phyloP scores from a whole-genome alignment of 2,113 vertebrate species.

The Enhydra lutris region DNA sequence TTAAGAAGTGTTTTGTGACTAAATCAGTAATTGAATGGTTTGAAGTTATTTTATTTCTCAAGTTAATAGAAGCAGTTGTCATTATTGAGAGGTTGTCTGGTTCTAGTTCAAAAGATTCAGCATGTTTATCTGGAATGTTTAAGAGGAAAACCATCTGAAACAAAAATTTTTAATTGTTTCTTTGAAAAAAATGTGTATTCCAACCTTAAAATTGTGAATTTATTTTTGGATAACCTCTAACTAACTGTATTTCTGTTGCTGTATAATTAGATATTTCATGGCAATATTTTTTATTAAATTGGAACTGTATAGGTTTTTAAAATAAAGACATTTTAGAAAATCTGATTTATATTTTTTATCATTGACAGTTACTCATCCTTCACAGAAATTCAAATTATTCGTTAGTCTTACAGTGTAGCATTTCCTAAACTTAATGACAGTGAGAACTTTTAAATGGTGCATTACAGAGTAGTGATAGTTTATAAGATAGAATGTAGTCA shows the following conservation, averaged over 20 bases:
- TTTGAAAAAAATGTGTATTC: constrained; percentile 45
- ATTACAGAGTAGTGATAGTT: not conserved
- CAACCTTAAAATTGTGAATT: constrained; percentile 53
- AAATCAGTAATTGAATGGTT: constrained; percentile 22
- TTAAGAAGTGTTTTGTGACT: constrained; percentile 28
- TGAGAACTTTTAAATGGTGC: not conserved
- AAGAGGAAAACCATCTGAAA: constrained; percentile 30
- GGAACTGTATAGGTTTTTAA: constrained; percentile 60
- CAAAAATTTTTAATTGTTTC: constrained; percentile 32
- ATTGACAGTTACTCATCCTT: not conserved
- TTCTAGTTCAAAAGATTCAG: constrained; percentile 35
- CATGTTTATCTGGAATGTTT: not conserved
- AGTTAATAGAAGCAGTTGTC: constrained; percentile 30
- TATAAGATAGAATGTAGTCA: not conserved
- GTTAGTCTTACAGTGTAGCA: not conserved
- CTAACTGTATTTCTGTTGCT: constrained; percentile 44
- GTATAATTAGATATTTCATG: constrained; percentile 52
- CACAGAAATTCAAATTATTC: constrained; percentile 11
- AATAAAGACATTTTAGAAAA: constrained; percentile 70
- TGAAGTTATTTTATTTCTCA: constrained; percentile 42
- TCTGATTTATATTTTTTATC: constrained; percentile 44
- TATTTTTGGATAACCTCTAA: constrained; percentile 50
- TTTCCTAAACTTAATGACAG: not conserved
- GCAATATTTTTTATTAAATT: constrained; percentile 59
- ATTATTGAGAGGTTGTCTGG: constrained; percentile 42